These are phyloP conservation scores for Caenorhabditis tropicalis DNA, from an alignment of 1,140 invertebrate species.

Conservation along the genomic window DNA sequence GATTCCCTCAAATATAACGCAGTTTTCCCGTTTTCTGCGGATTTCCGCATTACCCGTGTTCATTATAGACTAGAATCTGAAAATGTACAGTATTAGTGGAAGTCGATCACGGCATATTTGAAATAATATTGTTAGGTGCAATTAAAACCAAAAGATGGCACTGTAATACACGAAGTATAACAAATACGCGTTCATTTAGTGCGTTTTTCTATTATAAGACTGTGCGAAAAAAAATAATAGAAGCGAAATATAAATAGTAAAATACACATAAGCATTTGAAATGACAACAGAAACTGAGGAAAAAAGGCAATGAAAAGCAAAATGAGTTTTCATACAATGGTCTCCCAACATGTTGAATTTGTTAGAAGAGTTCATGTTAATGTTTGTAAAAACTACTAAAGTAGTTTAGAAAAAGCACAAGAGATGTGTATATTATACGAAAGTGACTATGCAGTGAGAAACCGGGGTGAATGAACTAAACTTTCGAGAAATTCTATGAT, in stretches of 20 bases:
- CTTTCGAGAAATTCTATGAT: too few relatives aligned
- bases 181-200: background rate
- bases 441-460: background rate
- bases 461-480: too few relatives aligned
- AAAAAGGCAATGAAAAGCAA: background rate
- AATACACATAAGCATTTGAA: background rate
- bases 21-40: background rate
- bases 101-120: background rate
- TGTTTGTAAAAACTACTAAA: too few relatives aligned
- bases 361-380: too few relatives aligned
- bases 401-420: too few relatives aligned
- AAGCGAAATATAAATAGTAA: background rate
- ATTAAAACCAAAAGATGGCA: background rate
- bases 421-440: too few relatives aligned
- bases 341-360: too few relatives aligned
- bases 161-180: background rate
- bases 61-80: constrained; percentile 7
- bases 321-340: background rate
- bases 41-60: background rate
- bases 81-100: background rate
- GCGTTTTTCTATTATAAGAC: background rate
- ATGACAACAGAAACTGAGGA: background rate
- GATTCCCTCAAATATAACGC: background rate
- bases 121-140: constrained; percentile 3
- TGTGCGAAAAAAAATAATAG: background rate